Conservation (phyloP, 2,888 invertebrate genomes). For the Papilio demoleus region DNA sequence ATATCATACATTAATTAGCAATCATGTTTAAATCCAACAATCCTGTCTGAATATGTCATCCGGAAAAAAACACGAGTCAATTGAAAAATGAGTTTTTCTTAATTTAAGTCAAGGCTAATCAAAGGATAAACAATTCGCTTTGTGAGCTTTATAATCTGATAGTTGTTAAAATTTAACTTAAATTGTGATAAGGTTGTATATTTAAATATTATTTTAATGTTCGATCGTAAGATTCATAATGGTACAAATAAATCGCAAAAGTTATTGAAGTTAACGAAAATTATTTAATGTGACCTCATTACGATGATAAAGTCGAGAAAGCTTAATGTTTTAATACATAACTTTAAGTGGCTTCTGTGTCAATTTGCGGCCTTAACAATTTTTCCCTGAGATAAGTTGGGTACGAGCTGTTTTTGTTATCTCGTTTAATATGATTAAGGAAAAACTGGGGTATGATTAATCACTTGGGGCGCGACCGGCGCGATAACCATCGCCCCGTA, state of each 20-base stretch:
- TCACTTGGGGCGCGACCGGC: slow-evolving; percentile 33
- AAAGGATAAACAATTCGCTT: too few species aligned
- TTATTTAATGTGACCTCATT: slow-evolving; percentile 10
- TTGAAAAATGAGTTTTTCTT: too few species aligned
- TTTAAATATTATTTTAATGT: too few species aligned
- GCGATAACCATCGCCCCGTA: slow-evolving; percentile 30
- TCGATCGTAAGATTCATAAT: not conserved
- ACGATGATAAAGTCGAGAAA: not conserved
- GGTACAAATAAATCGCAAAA: not conserved
- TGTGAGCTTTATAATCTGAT: too few species aligned
- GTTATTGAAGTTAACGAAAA: not conserved
- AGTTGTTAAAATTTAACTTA: too few species aligned
- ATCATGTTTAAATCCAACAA: too few species aligned
- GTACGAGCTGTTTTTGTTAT: slow-evolving; percentile 38
- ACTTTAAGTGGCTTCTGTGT: slow-evolving; percentile 18
- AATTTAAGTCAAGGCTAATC: not conserved
- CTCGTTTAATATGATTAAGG: slow-evolving; percentile 39
- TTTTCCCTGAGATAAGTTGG: slow-evolving; percentile 29
- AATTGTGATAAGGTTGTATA: too few species aligned
- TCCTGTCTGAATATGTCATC: too few species aligned
- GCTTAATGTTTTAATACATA: slow-evolving; percentile 9
- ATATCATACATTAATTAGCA: too few species aligned
- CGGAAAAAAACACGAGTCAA: too few species aligned
- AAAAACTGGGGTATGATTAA: slow-evolving; percentile 38
- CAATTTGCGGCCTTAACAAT: slow-evolving; percentile 21